Base-by-base conservation (phyloP, 2,888 invertebrate genomes). In the Helobdella robusta region DNA sequence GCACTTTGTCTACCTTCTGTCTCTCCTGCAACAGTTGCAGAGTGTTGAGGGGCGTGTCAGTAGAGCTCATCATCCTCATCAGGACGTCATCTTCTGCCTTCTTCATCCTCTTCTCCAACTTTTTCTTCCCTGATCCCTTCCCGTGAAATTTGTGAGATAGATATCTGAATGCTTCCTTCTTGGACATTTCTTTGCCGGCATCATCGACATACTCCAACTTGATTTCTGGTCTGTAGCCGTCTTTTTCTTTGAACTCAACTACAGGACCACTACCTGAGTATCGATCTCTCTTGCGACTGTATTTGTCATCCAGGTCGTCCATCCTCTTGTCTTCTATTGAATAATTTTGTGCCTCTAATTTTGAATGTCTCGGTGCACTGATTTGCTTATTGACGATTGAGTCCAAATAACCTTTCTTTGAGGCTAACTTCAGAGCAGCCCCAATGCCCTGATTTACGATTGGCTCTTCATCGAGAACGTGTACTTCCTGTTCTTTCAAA, bases 111-210 rank as follows among this genome's bases (percentile, higher is more conserved):
- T 98, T 98, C 81, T 98, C 97, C 73, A 85, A 84, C 82, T 98
- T 98, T 83, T 93, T 95, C 81, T 98, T 98, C 64, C 98, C 97
- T 25, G 97, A 94, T 1, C 94, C 94, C 82, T 98, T 97, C 63
- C 98, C 98, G 82, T 98, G 98, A 83, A 98, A 98, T 82, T 95
- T 93, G 81, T 95, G 97, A 30, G 92, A 93, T 64, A 97, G 83
- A 82, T 92, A 91, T 48, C 83, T 74, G 82, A 95, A 97, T 59
- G 98, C 97, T 83, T 98, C 97, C 81, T 98, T 98, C 66, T 89
- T 87, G 74, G 88, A 89, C 68, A 98, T 84, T 73, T 89, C 84
- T 65, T 91, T 87, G 0, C 98, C 98, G 75, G 89, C 89, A 77
- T 95, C 94, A 81, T 98, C 97, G 70, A 92, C 91, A 79, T 99